Evolutionary conservation across 2,113 vertebrate species (phyloP), one percentile per base, ranked within the genome.

Genomic region (Myiopsitta monachus): DNA sequence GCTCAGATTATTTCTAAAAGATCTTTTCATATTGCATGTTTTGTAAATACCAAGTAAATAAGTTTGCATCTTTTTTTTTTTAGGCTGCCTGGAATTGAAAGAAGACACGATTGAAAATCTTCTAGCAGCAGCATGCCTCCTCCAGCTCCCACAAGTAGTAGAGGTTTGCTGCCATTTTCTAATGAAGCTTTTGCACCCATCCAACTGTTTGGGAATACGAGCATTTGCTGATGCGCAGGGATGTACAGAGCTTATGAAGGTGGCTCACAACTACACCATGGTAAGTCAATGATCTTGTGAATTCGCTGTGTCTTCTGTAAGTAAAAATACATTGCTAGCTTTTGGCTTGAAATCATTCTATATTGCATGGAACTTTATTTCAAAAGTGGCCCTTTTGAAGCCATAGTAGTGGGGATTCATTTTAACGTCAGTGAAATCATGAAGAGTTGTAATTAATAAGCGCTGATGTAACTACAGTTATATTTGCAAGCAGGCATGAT

Each of bases 181-280:
- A 33, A 98, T 98, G 98, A 98, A 98, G 81, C 98, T 98, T 87
- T 93, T 98, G 62, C 98, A 98, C 83, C 98, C 98, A 3, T 98
- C 98, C 44, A 98, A 98, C 92, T 98, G 98, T 75, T 89, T 98
- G 95, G 98, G 98, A 88, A 98, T 98, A 82, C 96, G 98, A 74
- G 98, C 98, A 9, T 98, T 98, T 87, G 98, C 98, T 70, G 98
- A 98, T 91, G 98, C 98, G 9, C 98, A 98, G 75, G 98, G 98
- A 39, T 98, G 98, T 91, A 98, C 97, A 64, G 98, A 98, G 39
- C 95, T 98, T 80, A 98, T 98, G 98, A 98, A 98, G 49, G 98
- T 98, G 96, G 98, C 98, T 74, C 98, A 98, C 91, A 98, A 95
- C 95, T 98, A 98, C 93, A 98, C 98, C n/a, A 98, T 98, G 98